phyloP scores from a whole-genome alignment of 35 echinoderm and acorn worm species.

The Eucidaris tribuloides region DNA sequence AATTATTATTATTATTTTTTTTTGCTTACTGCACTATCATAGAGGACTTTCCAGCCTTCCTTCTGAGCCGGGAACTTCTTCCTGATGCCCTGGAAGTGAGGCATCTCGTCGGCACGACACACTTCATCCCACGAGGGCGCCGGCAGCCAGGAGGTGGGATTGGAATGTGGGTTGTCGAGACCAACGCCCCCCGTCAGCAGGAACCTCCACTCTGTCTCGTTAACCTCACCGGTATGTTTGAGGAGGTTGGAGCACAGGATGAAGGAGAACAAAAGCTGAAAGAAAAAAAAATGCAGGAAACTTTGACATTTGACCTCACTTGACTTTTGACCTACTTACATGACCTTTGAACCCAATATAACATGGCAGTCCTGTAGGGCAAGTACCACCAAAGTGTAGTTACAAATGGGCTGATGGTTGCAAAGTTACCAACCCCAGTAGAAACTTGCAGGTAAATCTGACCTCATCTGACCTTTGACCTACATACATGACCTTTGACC shows the following conservation, averaged over 20 bases:
- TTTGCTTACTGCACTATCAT: slow-evolving; percentile 85
- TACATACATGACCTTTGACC: too few species aligned
- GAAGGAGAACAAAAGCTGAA: slow-evolving; percentile 95
- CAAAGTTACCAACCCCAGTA: too few species aligned
- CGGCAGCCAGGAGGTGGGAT: slow-evolving; percentile 95
- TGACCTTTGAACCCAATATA: too few species aligned
- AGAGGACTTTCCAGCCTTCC: slow-evolving; percentile 94
- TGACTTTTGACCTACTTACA: too few species aligned
- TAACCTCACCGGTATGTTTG: slow-evolving; percentile 84
- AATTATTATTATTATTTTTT: too few species aligned
- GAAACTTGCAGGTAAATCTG: too few species aligned
- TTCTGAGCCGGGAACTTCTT: slow-evolving; percentile 99
- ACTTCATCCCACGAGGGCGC: slow-evolving; percentile 94
- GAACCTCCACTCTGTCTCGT: slow-evolving; percentile 98
- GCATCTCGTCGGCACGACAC: slow-evolving; percentile 85
- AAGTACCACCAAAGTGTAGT: too few species aligned
- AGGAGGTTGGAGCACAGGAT: slow-evolving; percentile 86
- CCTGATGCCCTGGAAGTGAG: slow-evolving; percentile 74
- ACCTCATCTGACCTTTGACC: too few species aligned
- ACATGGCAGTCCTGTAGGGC: too few species aligned
- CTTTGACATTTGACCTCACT: too few species aligned
- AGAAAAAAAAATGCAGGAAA: too few species aligned
- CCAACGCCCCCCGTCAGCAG: slow-evolving; percentile 93
- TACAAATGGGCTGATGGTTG: too few species aligned
- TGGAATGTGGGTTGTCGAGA: slow-evolving; percentile 99